These are phyloP conservation scores for Urocynchramus pylzowi DNA, from an alignment of 2,113 vertebrate species.

Conservation along the genomic window DNA sequence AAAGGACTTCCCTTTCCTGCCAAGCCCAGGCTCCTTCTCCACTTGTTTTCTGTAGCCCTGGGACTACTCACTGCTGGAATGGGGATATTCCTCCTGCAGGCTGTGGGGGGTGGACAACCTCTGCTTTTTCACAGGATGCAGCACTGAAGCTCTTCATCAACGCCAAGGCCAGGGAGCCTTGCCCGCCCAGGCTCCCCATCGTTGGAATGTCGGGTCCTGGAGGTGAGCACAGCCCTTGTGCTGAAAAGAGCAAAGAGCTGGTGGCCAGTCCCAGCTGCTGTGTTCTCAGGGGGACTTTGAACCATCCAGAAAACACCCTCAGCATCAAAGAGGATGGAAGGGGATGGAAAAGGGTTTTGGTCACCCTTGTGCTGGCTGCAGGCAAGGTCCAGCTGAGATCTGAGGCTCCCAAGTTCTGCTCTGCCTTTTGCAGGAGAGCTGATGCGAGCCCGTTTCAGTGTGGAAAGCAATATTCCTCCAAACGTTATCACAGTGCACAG, in stretches of 20 bases:
- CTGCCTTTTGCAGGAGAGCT: not conserved
- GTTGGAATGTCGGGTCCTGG: accelerated
- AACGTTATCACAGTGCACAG: accelerated
- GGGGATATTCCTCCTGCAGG: not conserved
- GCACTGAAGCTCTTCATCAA: slow-evolving; percentile 49
- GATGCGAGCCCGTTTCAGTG: accelerated
- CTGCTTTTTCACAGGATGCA: not conserved
- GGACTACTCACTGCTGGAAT: not conserved
- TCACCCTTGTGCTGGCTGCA: not conserved
- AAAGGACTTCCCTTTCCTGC: not conserved
- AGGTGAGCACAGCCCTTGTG: not conserved
- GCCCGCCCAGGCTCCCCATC: accelerated
- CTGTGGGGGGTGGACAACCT: not conserved
- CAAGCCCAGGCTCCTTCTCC: not conserved
- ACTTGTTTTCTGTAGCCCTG: not conserved
- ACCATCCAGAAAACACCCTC: not conserved
- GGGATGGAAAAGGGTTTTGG: not conserved
- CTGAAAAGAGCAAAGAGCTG: not conserved
- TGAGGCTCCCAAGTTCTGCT: not conserved
- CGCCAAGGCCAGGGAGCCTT: not conserved
- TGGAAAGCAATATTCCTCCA: accelerated
- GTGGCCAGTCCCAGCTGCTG: accelerated
- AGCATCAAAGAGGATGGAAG: not conserved
- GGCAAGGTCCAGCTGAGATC: not conserved
- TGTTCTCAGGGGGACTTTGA: not conserved